Conservation (phyloP, 2,888 invertebrate species). For the Conomelus anceps region DNA sequence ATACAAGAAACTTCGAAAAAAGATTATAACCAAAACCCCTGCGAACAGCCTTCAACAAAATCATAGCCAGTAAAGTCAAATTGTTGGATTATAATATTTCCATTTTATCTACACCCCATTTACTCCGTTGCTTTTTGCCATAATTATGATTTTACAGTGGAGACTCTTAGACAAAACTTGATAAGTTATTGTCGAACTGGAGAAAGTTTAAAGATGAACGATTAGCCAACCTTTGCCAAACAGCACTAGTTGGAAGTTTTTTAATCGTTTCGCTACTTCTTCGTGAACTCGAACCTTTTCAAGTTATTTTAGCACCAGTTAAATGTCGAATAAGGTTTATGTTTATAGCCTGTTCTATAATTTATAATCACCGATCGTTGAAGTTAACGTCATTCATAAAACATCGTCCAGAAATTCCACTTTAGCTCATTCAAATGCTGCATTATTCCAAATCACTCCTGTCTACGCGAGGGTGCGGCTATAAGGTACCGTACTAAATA, state of each 20-base stretch:
- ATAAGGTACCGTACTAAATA: neutral
- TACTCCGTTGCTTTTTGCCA: too few relatives aligned
- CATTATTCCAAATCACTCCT: neutral
- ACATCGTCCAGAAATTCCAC: neutral
- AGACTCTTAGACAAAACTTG: too few relatives aligned
- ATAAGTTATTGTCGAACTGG: too few relatives aligned
- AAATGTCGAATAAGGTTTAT: neutral
- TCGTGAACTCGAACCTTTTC: neutral
- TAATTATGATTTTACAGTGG: too few relatives aligned
- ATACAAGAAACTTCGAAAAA: too few relatives aligned
- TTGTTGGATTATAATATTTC: too few relatives aligned
- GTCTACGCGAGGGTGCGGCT: neutral
- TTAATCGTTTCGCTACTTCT: neutral
- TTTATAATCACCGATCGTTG: neutral
- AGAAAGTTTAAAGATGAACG: neutral
- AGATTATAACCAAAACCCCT: too few relatives aligned
- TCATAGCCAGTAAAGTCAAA: too few relatives aligned
- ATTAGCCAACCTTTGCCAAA: neutral
- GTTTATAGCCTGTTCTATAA: neutral
- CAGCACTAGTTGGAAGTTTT: neutral
- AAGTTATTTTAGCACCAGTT: neutral
- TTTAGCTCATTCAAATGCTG: neutral
- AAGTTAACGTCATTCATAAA: neutral
- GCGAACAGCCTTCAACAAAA: too few relatives aligned
- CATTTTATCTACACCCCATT: too few relatives aligned